Conservation (phyloP, 2,888 invertebrate genomes). For the Ashinkailepas kermadecensis region DNA sequence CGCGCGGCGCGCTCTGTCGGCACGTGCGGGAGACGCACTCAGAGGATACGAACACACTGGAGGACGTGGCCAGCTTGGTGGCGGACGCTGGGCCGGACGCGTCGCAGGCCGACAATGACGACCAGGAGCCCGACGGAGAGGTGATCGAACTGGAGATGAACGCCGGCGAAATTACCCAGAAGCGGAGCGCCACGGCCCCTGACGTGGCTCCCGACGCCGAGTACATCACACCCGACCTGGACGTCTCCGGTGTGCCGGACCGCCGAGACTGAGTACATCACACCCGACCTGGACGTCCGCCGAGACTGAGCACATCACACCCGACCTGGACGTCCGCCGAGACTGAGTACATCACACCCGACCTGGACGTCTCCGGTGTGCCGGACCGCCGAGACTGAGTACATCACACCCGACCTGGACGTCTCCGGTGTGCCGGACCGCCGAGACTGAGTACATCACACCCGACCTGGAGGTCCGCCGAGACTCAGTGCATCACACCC, state of each 20-base stretch:
- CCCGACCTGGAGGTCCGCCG: too few species aligned
- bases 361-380: conserved; percentile 1
- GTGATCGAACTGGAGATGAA: conserved; percentile 23
- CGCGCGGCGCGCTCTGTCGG: too few species aligned
- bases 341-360: background rate
- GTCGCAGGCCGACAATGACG: background rate
- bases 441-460: too few species aligned
- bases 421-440: background rate
- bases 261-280: too few species aligned
- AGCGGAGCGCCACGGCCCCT: background rate
- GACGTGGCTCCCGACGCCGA: background rate
- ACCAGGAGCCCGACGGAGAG: background rate
- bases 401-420: conserved; percentile 7
- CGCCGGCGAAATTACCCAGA: conserved; percentile 13
- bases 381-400: background rate
- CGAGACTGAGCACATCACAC: background rate
- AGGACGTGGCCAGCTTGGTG: conserved; percentile 12
- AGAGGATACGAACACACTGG: background rate
- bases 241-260: background rate
- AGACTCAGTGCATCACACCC: background rate
- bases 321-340: background rate
- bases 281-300: too few species aligned
- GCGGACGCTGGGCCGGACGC: background rate
- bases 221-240: conserved; percentile 4
- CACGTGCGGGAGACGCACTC: too few species aligned